Evolutionary conservation across 2,797 vertebrate species (phyloP).

Genomic region (Alcedo atthis): DNA sequence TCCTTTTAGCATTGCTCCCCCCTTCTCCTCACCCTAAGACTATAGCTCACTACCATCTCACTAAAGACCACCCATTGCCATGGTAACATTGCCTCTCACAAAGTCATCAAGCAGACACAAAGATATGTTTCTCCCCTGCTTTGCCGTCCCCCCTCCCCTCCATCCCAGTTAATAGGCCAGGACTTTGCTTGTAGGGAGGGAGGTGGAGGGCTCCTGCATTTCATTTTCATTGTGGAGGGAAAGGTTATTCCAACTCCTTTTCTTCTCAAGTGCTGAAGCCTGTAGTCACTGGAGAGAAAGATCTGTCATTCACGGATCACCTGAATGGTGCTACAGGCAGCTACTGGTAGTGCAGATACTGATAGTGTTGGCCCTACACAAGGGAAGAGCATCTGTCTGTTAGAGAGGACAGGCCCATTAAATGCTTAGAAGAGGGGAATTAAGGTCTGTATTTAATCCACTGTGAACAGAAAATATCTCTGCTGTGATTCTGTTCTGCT

Average conservation of each 20-base stretch:
- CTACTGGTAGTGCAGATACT: neutral
- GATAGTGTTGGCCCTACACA: neutral
- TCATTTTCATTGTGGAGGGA: neutral
- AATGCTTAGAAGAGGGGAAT: neutral
- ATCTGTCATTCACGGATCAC: neutral
- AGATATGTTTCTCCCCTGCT: constrained; percentile 39
- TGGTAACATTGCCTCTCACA: constrained; percentile 65
- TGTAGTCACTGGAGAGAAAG: neutral
- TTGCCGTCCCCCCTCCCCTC: neutral
- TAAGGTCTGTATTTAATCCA: neutral
- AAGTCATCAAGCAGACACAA: constrained; percentile 57
- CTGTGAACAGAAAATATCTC: neutral
- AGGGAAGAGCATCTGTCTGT: neutral
- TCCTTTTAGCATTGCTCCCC: neutral
- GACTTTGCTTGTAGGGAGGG: neutral
- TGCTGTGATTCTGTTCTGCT: neutral
- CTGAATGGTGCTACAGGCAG: neutral
- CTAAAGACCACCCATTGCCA: constrained; percentile 68
- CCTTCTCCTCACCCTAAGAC: neutral
- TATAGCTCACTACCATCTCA: constrained; percentile 13
- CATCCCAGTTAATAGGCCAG: neutral
- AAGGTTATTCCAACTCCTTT: neutral
- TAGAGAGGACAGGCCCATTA: neutral
- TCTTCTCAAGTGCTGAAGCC: neutral
- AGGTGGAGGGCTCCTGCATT: neutral